Conservation (phyloP, 92 coral and sea anemone genomes). For the Plumapathes pennacea region DNA sequence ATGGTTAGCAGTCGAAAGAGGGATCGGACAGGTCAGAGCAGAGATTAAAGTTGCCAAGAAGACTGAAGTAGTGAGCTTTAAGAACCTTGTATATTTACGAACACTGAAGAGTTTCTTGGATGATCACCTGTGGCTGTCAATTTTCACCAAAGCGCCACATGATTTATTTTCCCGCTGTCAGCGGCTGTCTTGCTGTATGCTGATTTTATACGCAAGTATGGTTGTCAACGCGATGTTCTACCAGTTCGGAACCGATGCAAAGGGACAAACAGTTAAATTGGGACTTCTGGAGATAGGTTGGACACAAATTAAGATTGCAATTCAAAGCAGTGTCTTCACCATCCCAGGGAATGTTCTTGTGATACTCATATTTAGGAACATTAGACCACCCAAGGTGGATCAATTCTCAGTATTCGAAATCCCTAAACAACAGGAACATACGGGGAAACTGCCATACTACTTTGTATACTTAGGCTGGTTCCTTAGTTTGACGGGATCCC, state of each 20-base stretch:
- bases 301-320: conserved; percentile 76
- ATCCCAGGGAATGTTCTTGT: conserved; percentile 72
- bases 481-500: conserved; percentile 54
- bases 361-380: conserved; percentile 65
- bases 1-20: conserved; percentile 90
- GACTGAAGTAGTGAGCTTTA: conserved; percentile 55
- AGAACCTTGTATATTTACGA: conserved; percentile 60
- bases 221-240: conserved; percentile 85
- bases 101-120: conserved; percentile 78
- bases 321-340: conserved; percentile 77
- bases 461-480: conserved; percentile 77
- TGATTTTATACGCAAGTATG: conserved; percentile 78
- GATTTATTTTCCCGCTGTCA: conserved; percentile 81
- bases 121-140: conserved; percentile 80
- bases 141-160: conserved; percentile 84
- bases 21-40: conserved; percentile 67
- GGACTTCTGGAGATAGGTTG: conserved; percentile 74
- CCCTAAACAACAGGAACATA: conserved; percentile 4
- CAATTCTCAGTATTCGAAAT: conserved; percentile 1
- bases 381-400: conserved; percentile 26
- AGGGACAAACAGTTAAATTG: conserved; percentile 53
- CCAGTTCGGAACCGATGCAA: conserved; percentile 54
- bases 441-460: conserved; percentile 69
- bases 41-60: conserved; percentile 58
- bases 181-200: conserved; percentile 79